Conservation (phyloP, 1,140 invertebrate species). For the Diorhabda carinulata region DNA sequence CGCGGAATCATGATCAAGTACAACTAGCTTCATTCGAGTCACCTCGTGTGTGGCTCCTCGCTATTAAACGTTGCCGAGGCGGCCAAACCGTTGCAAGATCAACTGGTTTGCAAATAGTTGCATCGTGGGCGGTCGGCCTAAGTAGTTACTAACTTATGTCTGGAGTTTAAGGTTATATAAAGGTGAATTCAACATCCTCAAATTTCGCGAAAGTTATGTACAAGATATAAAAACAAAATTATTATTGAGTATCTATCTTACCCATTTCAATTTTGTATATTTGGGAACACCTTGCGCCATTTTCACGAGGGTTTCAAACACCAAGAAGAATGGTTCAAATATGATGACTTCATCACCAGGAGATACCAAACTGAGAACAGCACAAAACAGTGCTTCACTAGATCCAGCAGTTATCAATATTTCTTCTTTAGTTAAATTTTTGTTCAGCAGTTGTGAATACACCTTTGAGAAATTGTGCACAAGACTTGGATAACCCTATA, state of each 20-base stretch:
- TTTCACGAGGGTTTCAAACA: slow-evolving; percentile 89
- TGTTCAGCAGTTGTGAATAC: slow-evolving; percentile 72
- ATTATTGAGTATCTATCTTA: slow-evolving; percentile 36
- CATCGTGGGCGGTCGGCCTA: too few relatives aligned
- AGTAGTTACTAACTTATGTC: too few relatives aligned
- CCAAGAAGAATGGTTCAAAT: slow-evolving; percentile 97
- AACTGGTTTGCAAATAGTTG: too few relatives aligned
- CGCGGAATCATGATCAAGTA: too few relatives aligned
- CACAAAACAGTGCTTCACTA: slow-evolving; percentile 81
- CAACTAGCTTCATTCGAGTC: too few relatives aligned
- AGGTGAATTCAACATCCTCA: too few relatives aligned
- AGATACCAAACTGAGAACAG: slow-evolving; percentile 74
- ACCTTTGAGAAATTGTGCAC: slow-evolving; percentile 78
- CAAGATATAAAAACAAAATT: background rate
- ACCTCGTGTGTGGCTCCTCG: too few relatives aligned
- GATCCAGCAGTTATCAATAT: slow-evolving; percentile 86
- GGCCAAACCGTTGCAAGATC: too few relatives aligned
- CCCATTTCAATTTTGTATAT: slow-evolving; percentile 82
- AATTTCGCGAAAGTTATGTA: background rate
- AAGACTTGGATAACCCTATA: slow-evolving; percentile 71
- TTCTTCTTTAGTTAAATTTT: slow-evolving; percentile 62
- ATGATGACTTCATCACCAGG: slow-evolving; percentile 90
- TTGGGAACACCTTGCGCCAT: slow-evolving; percentile 80
- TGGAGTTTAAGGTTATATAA: too few relatives aligned
- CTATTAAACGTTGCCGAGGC: too few relatives aligned